Conservation (phyloP, 1,140 invertebrate species). For the Drosophila virilis region DNA sequence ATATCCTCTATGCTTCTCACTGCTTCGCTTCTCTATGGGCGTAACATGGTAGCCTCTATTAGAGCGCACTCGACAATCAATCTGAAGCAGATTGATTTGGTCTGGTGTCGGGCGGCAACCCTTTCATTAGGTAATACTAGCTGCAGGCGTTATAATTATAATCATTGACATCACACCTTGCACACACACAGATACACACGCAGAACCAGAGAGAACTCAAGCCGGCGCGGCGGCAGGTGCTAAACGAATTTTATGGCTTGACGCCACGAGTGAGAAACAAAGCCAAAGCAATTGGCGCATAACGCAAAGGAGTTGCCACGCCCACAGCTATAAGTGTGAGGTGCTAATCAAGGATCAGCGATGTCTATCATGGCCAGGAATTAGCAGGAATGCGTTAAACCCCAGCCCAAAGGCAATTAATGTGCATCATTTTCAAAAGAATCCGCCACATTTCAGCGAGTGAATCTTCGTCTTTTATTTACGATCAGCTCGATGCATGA, state of each 20-base stretch:
- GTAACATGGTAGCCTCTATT: slow-evolving; percentile 27
- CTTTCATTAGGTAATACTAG: slow-evolving; percentile 60
- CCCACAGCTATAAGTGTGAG: slow-evolving; percentile 38
- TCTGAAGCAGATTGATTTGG: slow-evolving; percentile 53
- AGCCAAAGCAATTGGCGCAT: slow-evolving; percentile 34
- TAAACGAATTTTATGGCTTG: slow-evolving; percentile 78
- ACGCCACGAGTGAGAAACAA: slow-evolving; percentile 49
- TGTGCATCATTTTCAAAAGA: slow-evolving; percentile 44
- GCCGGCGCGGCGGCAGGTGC: slow-evolving; percentile 47
- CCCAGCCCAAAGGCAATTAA: slow-evolving; percentile 53
- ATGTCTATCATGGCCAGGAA: slow-evolving; percentile 51
- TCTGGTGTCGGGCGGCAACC: slow-evolving; percentile 42
- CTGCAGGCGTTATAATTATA: slow-evolving; percentile 61
- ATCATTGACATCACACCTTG: slow-evolving; percentile 74
- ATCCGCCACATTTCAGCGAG: slow-evolving; percentile 69
- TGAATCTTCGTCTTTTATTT: slow-evolving; percentile 62
- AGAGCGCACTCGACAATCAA: slow-evolving; percentile 25
- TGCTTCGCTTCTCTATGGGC: background rate
- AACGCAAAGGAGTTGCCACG: slow-evolving; percentile 30
- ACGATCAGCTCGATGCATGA: slow-evolving; percentile 30
- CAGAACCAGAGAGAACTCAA: too few relatives aligned
- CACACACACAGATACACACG: too few relatives aligned
- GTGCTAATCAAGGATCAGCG: slow-evolving; percentile 70
- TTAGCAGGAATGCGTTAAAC: slow-evolving; percentile 77
- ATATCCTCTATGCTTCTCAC: background rate